Evolutionary conservation across 1,140 invertebrate species (phyloP).

Genomic region (Lethrus apterus): DNA sequence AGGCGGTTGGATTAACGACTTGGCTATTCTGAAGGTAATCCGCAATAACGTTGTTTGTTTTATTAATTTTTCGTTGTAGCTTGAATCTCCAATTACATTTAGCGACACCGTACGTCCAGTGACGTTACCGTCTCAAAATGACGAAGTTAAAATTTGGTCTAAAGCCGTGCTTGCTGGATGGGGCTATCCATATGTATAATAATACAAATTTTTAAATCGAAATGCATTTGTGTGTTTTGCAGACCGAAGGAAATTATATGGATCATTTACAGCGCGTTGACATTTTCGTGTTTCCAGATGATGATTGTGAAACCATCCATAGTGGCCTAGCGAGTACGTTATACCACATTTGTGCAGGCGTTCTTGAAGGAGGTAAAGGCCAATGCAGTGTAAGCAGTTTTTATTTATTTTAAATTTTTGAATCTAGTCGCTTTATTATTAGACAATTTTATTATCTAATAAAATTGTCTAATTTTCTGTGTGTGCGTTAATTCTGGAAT

Average conservation of each 20-base stretch:
- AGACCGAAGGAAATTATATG: conserved; percentile 38
- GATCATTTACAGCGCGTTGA: conserved; percentile 37
- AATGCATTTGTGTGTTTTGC: not conserved
- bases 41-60: not conserved
- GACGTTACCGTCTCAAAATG: not conserved
- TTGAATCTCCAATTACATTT: conserved; percentile 1
- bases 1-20: not conserved
- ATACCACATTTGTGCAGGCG: conserved; percentile 40
- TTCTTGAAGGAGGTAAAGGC: conserved; percentile 39
- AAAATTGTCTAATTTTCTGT: too few relatives aligned
- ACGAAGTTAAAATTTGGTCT: not conserved
- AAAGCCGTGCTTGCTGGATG: not conserved
- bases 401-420: too few relatives aligned
- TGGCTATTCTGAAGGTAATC: conserved; percentile 6
- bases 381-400: conserved; percentile 40
- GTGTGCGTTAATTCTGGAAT: too few relatives aligned
- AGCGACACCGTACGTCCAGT: not conserved
- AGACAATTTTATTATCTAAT: too few relatives aligned
- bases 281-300: conserved; percentile 35
- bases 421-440: too few relatives aligned
- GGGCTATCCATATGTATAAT: not conserved
- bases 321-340: conserved; percentile 25
- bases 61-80: too few relatives aligned
- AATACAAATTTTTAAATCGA: not conserved
- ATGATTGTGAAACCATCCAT: conserved; percentile 35